Percentiles rank a stretch among this genome's conserved stretches.
Evolutionary conservation across 2,113 vertebrate genomes (phyloP).

Genomic region (Callithrix jacchus): DNA sequence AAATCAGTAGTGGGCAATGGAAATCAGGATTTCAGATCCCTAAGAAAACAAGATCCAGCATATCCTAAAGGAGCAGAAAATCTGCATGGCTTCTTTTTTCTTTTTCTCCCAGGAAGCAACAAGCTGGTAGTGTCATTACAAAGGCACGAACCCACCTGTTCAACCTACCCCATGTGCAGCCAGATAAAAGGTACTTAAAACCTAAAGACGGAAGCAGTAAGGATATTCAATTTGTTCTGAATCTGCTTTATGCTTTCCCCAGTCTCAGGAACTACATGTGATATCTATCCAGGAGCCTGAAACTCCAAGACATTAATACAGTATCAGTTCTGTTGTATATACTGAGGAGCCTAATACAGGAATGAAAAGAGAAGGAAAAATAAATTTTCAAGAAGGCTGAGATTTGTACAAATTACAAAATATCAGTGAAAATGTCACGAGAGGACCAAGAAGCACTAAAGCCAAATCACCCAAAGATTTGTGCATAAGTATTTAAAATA

Average conservation of each 20-base stretch:
- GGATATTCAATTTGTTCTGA: not conserved
- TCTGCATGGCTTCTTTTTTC: not conserved
- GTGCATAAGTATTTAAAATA: not conserved
- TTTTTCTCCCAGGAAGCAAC: not conserved
- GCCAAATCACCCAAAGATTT: not conserved
- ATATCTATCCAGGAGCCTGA: not conserved
- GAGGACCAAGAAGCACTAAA: not conserved
- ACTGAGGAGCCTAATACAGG: not conserved
- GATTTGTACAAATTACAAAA: not conserved
- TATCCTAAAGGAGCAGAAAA: not conserved
- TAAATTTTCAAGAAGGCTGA: not conserved
- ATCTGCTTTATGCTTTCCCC: not conserved
- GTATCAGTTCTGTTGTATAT: not conserved
- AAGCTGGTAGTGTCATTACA: not conserved
- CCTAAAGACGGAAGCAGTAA: not conserved
- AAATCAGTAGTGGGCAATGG: not conserved
- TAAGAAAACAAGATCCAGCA: not conserved
- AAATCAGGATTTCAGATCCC: not conserved
- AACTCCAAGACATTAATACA: not conserved
- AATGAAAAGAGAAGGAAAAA: not conserved
- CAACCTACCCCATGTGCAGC: not conserved
- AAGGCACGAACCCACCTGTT: not conserved
- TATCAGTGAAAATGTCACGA: not conserved
- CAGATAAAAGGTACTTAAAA: not conserved
- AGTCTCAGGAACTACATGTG: not conserved